A percentile compares a stretch with the other conserved stretches of the same genome.
phyloP scores from a whole-genome alignment of 2,797 vertebrate species.

The Phalloptychus januarius region DNA sequence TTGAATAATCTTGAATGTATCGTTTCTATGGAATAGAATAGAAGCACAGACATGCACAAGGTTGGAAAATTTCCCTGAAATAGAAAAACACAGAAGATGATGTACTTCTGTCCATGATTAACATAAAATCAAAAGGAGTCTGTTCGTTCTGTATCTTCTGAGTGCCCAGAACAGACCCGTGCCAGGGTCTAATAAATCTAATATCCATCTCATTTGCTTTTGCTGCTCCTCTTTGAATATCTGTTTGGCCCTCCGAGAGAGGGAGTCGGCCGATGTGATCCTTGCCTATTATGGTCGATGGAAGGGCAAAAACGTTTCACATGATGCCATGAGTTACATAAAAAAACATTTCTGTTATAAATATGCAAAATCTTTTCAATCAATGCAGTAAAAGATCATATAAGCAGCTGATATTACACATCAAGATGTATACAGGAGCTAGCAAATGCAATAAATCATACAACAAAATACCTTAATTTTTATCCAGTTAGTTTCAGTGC shows the following conservation, averaged over 20 bases:
- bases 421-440: background rate
- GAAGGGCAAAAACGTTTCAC: background rate
- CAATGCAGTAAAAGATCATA: background rate
- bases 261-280: background rate
- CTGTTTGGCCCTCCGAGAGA: background rate
- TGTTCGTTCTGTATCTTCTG: background rate
- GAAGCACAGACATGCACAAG: background rate
- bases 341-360: background rate
- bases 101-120: background rate
- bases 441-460: background rate
- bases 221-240: background rate
- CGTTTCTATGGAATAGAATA: background rate
- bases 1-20: background rate
- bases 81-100: background rate
- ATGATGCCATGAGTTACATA: background rate
- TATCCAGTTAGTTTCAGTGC: background rate
- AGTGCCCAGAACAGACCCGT: background rate
- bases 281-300: background rate
- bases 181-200: background rate
- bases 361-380: background rate
- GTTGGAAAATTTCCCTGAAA: background rate
- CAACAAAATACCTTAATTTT: background rate
- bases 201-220: background rate
- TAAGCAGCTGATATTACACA: background rate
- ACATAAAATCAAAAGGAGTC: background rate